phyloP scores from a whole-genome alignment of 2,888 invertebrate species.

The Argyresthia goedartella region DNA sequence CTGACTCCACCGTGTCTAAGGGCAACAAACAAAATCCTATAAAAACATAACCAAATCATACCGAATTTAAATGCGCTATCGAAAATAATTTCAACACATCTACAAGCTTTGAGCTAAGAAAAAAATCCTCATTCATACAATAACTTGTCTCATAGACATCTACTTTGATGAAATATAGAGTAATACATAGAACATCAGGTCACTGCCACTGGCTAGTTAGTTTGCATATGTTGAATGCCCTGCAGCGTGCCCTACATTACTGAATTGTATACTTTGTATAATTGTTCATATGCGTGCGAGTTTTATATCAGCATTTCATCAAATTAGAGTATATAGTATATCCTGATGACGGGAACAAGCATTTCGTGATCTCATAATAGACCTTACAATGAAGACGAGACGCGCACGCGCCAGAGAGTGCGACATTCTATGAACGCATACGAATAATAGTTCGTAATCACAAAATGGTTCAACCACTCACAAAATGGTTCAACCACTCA shows the following conservation, averaged over 20 bases:
- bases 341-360: no score
- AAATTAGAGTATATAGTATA: no score
- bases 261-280: no score
- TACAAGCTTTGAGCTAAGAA: conserved; percentile 50
- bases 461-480: conserved; percentile 4
- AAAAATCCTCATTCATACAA: conserved; percentile 9
- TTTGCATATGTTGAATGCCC: no score
- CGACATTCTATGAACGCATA: conserved; percentile 37
- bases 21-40: conserved; percentile 39
- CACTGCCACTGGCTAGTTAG: no score
- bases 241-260: no score
- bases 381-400: neutral
- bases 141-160: neutral
- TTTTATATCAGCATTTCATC: no score
- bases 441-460: conserved; percentile 4
- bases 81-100: conserved; percentile 41
- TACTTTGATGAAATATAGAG: no score
- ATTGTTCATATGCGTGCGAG: no score
- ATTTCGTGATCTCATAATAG: neutral
- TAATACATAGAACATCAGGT: no score
- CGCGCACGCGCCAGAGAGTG: conserved; percentile 13
- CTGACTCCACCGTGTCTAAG: conserved; percentile 6
- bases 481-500: neutral
- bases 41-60: conserved; percentile 44
- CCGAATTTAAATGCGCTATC: conserved; percentile 41